Conservation (phyloP, 2,888 invertebrate species). For the Vannuccia rotundouncinata region DNA sequence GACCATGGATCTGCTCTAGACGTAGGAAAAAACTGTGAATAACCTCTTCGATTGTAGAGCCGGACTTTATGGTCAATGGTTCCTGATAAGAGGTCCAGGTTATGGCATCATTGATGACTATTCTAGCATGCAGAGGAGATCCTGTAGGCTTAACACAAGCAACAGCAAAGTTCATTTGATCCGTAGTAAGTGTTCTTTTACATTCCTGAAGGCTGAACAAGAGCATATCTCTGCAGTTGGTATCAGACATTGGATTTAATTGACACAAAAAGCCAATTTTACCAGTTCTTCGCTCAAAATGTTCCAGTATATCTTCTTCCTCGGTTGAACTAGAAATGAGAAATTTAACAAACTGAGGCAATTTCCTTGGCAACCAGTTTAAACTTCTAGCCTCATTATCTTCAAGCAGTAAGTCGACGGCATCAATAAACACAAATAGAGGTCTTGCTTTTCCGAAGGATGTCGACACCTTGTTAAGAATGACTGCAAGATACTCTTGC, state of each 20-base stretch:
- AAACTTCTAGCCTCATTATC: conserved; percentile 40
- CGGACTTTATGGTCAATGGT: too few relatives aligned
- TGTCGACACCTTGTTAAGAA: not conserved
- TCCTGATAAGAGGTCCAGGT: not conserved
- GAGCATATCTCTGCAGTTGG: conserved; percentile 40
- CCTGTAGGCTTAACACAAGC: not conserved
- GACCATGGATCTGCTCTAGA: not conserved
- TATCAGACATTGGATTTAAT: conserved; percentile 38
- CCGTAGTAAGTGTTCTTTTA: conserved; percentile 36
- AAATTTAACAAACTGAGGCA: conserved; percentile 41
- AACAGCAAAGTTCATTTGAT: conserved; percentile 35
- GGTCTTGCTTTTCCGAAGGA: conserved; percentile 4
- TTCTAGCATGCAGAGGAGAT: not conserved
- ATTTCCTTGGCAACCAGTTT: conserved; percentile 41
- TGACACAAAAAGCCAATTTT: conserved; percentile 31
- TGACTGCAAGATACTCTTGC: not conserved
- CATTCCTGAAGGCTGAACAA: conserved; percentile 31
- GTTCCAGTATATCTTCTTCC: conserved; percentile 31
- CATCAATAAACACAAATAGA: conserved; percentile 42
- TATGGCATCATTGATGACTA: not conserved
- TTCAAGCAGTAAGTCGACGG: conserved; percentile 42
- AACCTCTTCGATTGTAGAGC: not conserved
- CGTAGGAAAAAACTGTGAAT: not conserved
- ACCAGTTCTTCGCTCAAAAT: not conserved
- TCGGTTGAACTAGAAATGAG: conserved; percentile 41